These are phyloP conservation scores for Paratrypauchen microcephalus DNA, from an alignment of 2,797 vertebrate species.

Conservation along the genomic window DNA sequence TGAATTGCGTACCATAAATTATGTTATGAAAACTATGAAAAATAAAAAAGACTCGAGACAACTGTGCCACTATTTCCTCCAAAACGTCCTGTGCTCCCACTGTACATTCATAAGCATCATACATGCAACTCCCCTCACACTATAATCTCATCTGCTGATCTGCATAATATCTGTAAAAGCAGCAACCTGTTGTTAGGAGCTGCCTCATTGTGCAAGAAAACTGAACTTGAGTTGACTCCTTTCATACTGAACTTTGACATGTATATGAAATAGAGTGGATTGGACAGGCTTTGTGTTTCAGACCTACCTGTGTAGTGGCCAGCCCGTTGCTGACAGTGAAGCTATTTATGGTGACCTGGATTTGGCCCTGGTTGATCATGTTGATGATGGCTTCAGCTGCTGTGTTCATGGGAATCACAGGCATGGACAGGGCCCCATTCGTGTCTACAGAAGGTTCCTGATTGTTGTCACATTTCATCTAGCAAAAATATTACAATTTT, in stretches of 20 bases:
- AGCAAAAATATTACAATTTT: slow-evolving; percentile 22
- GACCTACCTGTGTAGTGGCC: slow-evolving; percentile 93
- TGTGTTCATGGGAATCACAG: slow-evolving; percentile 98
- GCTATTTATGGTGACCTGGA: slow-evolving; percentile 97
- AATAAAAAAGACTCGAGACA: neutral
- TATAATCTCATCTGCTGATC: slow-evolving; percentile 50
- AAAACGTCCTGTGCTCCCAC: slow-evolving; percentile 15
- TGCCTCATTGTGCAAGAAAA: neutral
- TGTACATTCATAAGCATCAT: slow-evolving; percentile 27
- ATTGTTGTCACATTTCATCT: slow-evolving; percentile 95
- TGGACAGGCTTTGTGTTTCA: neutral
- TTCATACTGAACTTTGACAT: neutral
- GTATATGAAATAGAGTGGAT: neutral
- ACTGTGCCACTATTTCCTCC: slow-evolving; percentile 17
- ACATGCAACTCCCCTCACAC: slow-evolving; percentile 56
- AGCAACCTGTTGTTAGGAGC: slow-evolving; percentile 8
- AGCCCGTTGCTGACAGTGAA: slow-evolving; percentile 98
- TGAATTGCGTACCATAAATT: neutral
- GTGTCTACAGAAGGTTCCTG: slow-evolving; percentile 84
- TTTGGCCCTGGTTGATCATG: slow-evolving; percentile 99
- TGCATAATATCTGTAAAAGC: slow-evolving; percentile 56
- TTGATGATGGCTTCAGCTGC: slow-evolving; percentile 98
- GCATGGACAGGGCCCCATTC: slow-evolving; percentile 92
- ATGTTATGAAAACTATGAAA: neutral
- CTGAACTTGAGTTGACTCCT: neutral